Evolutionary conservation across 1,140 invertebrate genomes (phyloP), one percentile per base, ranked within the genome.

Genomic region (Drosophila pruinosa): DNA sequence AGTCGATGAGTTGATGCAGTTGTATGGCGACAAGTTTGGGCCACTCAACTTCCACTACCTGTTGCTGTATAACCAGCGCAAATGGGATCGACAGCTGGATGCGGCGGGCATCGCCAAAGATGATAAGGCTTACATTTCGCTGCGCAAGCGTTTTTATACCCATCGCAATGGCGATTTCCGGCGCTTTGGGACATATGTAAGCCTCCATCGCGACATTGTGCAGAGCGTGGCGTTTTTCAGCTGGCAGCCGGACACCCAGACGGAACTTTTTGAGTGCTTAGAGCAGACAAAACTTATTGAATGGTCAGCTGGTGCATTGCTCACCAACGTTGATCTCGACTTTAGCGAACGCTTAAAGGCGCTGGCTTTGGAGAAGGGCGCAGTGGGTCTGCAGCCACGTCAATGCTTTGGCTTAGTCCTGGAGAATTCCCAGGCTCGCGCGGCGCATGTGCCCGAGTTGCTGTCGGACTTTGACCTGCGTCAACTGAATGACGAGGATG

Each of bases 161-260:
- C 73, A 90, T 52, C 61, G 75, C 0, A 21, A 31, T 0, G 71
- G 78, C 0, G 81, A 89, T 56, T 90, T 90, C 57, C 64, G 81
- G 0, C 31, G 48, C n/a, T 73, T 58, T 63, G 89, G 89, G 28
- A 90, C 89, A 5, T 90, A 90, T 38, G 73, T 90, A 0, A 86
- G 81, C 8, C 67, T 90, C 4, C 89, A 90, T 34, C 67, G 54
- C 6, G 89, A 90, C 61, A 31, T 90, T 19, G 73, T 90, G 24
- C 89, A 90, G 53, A 90, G 89, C 28, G 72, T 90, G 0, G 78
- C 81, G 5, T 90, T 90, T 61, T 78, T 74, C 31, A 78, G 75
- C 14, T 90, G 89, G 89, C 78, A 90, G 19, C 34, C 78, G 8
- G 43, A 61, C 0, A 47, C 45, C 0, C 38, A 36, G 0, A 5